Base-by-base conservation (phyloP, 1,140 invertebrate genomes). In the Coboldia fuscipes region DNA sequence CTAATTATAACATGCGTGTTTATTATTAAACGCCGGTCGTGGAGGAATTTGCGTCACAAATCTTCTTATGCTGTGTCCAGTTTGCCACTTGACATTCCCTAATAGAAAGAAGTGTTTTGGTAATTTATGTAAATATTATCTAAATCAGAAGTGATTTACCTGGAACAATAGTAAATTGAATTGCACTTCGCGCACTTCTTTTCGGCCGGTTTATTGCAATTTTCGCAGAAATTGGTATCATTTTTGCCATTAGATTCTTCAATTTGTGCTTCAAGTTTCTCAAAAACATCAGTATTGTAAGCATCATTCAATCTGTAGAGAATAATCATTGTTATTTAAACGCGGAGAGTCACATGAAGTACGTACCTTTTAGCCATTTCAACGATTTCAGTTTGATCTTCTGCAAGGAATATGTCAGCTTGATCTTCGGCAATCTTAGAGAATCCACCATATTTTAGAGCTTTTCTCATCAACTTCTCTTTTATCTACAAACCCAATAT, bases 371-470 rank as follows among this genome's bases (percentile, higher is more conserved):
- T 46, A 3, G 68, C 70, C 34, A 59, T 49, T 14, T 49, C 52
- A 43, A 56, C 50, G 14, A 71, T 56, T 12, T 61, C 38, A 15
- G 62, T 47, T 8, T 54, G 53, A 39, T 68, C 55, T 18, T 46
- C 60, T 17, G 49, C 57, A 18, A 67, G 63, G 34, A 74, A 56
- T 2, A 46, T 40, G 5, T 59, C 44, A 13, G 63, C 52, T 39
- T 72, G 70, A 26, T 51, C 42, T 37, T 60, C 57, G 0, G 68
- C 68, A 23, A 75, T 50, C 37, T 63, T 61, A 35, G 40, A 42
- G 23, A 50, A 53, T 12, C 51, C 65, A 56, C 68, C 69, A 62
- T 41, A 62, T 52, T 37, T 54, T 53, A 36, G 58, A 30, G 44
- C 60, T 46, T 49, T 62, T 48, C 39, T 61, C 35, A 48, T 41